Evolutionary conservation across 2,797 vertebrate species (phyloP), one percentile per base, ranked within the genome.

Genomic region (Chanos chanos): DNA sequence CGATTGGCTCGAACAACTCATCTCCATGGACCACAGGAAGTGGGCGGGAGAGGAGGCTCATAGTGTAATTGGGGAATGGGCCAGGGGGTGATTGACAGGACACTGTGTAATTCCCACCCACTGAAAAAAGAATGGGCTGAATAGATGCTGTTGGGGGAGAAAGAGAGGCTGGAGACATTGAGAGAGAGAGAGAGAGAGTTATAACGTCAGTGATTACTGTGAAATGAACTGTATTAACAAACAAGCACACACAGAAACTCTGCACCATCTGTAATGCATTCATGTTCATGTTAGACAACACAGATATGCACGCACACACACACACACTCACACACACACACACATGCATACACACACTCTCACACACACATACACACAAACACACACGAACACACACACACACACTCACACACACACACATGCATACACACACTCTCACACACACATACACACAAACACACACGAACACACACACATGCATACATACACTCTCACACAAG

Each of bases 71-170:
- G 48, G 13, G 39, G 22, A 52, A 7, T 39, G 16, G 7, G 9
- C 3, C 3, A 3, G 22, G 5, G 2, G 19, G 16, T 40, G 39
- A 40, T 0, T 48, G 2, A 34, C 72, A 74, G 10, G 27, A 10
- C 13, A 65, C 28, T 1, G 24, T 45, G 50, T 74, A 74, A 54
- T 74, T 64, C 33, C 61, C 59, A 21, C 56, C 68, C 4, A 36
- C 12, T 13, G 12, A 34, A 51, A 71, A 30, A 4, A 60, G 3
- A 30, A 10, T 13, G 13, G 68, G 64, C 4, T 31, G 0, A 50
- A 66, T 1, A 13, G 8, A 7, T 3, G 40, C 30, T 41, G 8
- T 24, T 15, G 59, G 59, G 16, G n/a, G 27, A 10, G 59, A 59
- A 12, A 43, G 9, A 25, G 59, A 44, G 7, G 59, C 59, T 62